Conservation (phyloP, 2,888 invertebrate species). For the Atherix ibis region DNA sequence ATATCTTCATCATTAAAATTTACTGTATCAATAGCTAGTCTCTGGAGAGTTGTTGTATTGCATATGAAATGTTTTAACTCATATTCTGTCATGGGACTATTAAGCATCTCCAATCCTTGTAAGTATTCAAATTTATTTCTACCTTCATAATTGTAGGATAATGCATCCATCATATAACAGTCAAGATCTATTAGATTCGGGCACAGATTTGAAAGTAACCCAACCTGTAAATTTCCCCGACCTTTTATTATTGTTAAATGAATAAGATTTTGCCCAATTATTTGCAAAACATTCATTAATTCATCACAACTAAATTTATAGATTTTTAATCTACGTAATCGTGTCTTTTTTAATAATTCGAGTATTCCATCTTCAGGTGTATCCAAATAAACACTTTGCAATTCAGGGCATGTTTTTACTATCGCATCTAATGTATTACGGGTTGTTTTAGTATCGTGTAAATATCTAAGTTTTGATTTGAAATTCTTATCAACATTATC, state of each 20-base stretch:
- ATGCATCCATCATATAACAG: conserved; percentile 47
- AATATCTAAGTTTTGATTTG: conserved; percentile 46
- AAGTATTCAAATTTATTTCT: conserved; percentile 45
- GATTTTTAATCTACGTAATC: conserved; percentile 41
- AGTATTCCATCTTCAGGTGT: conserved; percentile 42
- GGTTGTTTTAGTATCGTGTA: conserved; percentile 49
- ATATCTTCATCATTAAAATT: conserved; percentile 52
- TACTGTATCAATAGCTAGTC: conserved; percentile 48
- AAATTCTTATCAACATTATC: conserved; percentile 39
- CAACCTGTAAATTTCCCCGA: conserved; percentile 41
- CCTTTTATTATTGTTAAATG: conserved; percentile 44
- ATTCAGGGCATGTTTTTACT: conserved; percentile 40
- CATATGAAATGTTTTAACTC: conserved; percentile 43
- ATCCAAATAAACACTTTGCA: conserved; percentile 50
- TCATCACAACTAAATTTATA: conserved; percentile 46
- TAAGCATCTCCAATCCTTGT: conserved; percentile 49
- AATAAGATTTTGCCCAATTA: conserved; percentile 37
- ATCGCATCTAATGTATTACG: conserved; percentile 43
- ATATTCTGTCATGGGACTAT: conserved; percentile 42
- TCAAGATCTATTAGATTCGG: conserved; percentile 45
- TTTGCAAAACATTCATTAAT: conserved; percentile 39
- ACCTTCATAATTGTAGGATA: conserved; percentile 39
- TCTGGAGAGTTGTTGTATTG: conserved; percentile 41
- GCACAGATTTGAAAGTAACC: conserved; percentile 41
- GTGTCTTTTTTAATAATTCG: conserved; percentile 31